Evolutionary conservation across 1,140 invertebrate genomes (phyloP), one percentile per base, ranked within the genome.

Genomic region (Euglossa dilemma): DNA sequence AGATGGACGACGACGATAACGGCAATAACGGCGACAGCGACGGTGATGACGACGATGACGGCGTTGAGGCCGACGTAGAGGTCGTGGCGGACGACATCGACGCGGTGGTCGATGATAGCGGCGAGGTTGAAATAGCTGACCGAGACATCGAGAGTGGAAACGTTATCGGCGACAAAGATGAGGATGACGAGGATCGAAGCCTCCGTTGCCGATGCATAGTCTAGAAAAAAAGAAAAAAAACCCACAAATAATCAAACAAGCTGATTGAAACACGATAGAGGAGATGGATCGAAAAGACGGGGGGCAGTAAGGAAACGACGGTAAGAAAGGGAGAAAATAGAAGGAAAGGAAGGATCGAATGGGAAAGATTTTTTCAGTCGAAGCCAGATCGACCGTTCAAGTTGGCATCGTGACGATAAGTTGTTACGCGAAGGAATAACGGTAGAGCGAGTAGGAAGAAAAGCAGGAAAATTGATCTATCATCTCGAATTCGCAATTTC

Each of bases 161-260:
- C 16, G 81, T 63, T 50, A 45, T 57, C 75, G 77, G 85, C 50
- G 80, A 82, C 25, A 71, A 57, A 66, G 85, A 66, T 28, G 83
- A 84, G 61, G 87, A 82, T 67, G 81, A 83, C 64, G 88, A 90
- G 59, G 87, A 88, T 88, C 90, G 85, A 69, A 56, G 81, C 79
- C 85, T 93, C 75, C 90, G 88, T 73, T 92, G 92, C 52, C 90
- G 92, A 85, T 93, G 90, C 93, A 94, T 93, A 91, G 93, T 94
- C 94, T 94, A 89, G 0, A 91, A 92, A 11, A 63, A 85, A 74
- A 88, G n/a, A n/a, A n/a, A n/a, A n/a, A n/a, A n/a, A n/a, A n/a
- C n/a, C n/a, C n/a, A n/a, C n/a, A n/a, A n/a, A n/a, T n/a, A n/a
- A 82, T 69, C 77, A 75, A 78, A 43, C 3, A 12, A 25, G 25